Evolutionary conservation across 2,113 vertebrate genomes (phyloP).

Genomic region (Paramisgurnus dabryanus): DNA sequence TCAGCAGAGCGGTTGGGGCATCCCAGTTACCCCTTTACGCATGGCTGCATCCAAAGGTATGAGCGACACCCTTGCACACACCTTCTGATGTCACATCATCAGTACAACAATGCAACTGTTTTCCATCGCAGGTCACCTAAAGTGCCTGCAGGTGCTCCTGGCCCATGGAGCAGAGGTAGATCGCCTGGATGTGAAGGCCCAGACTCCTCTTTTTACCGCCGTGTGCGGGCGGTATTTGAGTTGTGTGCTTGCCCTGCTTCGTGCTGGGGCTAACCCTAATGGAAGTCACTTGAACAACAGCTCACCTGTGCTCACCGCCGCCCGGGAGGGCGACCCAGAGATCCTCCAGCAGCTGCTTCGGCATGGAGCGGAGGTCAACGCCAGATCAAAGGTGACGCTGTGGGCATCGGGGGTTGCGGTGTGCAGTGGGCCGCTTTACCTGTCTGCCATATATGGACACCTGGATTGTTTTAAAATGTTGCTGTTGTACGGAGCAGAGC

Average conservation of each 20-base stretch:
- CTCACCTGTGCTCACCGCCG: constrained; percentile 84
- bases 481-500: constrained; percentile 86
- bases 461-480: constrained; percentile 87
- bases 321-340: constrained; percentile 79
- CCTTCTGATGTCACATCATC: not conserved
- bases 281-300: constrained; percentile 91
- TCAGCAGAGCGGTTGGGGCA: constrained; percentile 85
- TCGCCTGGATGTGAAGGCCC: constrained; percentile 89
- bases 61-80: not conserved
- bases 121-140: constrained; percentile 64
- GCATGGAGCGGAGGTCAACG: constrained; percentile 83
- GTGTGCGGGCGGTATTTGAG: constrained; percentile 87
- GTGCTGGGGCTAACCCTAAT: constrained; percentile 82
- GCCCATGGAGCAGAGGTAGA: constrained; percentile 88
- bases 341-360: constrained; percentile 82
- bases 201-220: constrained; percentile 91
- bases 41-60: constrained; percentile 79
- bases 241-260: constrained; percentile 83
- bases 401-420: constrained; percentile 81
- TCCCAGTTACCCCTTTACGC: constrained; percentile 85
- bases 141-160: constrained; percentile 82
- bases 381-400: constrained; percentile 77
- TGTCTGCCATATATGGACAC: constrained; percentile 86
- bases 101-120: not conserved
- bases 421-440: constrained; percentile 88